Base-by-base conservation (phyloP, 1,140 invertebrate genomes). In the Agraylea sexmaculata region DNA sequence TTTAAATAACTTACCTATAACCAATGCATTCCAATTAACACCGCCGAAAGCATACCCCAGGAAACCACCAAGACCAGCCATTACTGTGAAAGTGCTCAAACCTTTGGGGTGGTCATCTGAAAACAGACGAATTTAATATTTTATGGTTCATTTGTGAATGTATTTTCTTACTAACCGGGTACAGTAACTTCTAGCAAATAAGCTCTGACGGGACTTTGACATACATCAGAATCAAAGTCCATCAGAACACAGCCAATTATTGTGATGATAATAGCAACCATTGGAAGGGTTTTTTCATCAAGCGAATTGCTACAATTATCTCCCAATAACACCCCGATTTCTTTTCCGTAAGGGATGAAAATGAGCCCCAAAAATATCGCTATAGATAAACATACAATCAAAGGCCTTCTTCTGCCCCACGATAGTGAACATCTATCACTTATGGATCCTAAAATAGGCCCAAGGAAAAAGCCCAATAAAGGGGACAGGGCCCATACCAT, bases 181-280 rank as follows among this genome's bases (percentile, higher is more conserved):
- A 81, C 53, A 19, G 77, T 80, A 25, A 88, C 75, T 49, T 89
- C 86, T 6, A 89, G 64, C n/a, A 90, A 64, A 59, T 87, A 88
- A 16, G 85, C 79, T 48, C 86, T 66, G 0, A 80, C 70, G 0
- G 86, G 86, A 45, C 81, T 84, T 51, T 89, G 85, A 49, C 83
- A 87, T 12, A 83, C 83, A 49, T 90, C 86, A 2, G 84, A 84
- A 57, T 85, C 79, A 53, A 88, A 87, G 55, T 90, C 86, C 28
- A 88, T 58, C 11, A 88, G 51, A 21, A 86, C 77, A 10, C 84
- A 85, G n/a, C 86, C 86, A 1, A 88, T 44, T 12, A 88, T 75
- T 0, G 84, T 87, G 32, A 89, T 74, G 43, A 86, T 70, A 27
- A 85, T 72, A 8, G 78, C 77, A 74, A 74, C 78, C 1, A 68